Conservation (phyloP, 2,797 vertebrate genomes). For the Sebastes hopkinsi region DNA sequence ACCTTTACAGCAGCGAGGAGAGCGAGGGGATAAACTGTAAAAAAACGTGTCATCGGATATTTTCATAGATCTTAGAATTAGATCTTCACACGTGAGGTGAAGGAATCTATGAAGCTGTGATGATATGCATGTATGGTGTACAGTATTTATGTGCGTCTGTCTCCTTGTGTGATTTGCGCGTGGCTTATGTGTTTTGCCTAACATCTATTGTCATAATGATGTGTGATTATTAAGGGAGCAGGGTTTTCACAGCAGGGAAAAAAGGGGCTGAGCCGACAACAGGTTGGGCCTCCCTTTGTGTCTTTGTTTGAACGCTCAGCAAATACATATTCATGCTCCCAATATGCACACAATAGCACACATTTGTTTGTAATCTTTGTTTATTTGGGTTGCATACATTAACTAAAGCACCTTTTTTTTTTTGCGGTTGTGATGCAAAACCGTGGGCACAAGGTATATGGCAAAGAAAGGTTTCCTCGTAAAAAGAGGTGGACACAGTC, state of each 20-base stretch:
- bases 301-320: conserved; percentile 66
- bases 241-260: conserved; percentile 74
- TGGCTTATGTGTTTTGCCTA: conserved; percentile 71
- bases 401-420: conserved; percentile 19
- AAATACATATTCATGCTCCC: conserved; percentile 76
- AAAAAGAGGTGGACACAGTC: conserved; percentile 41
- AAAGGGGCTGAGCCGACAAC: conserved; percentile 72
- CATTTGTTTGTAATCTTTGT: conserved; percentile 68
- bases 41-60: background rate
- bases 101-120: conserved; percentile 25
- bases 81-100: conserved; percentile 13
- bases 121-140: conserved; percentile 21
- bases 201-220: conserved; percentile 77
- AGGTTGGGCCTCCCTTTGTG: conserved; percentile 77
- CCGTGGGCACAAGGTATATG: conserved; percentile 1
- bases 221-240: conserved; percentile 76
- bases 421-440: conserved; percentile 23
- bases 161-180: conserved; percentile 45
- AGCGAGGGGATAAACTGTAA: conserved; percentile 2
- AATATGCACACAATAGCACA: conserved; percentile 61
- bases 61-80: conserved; percentile 4
- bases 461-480: conserved; percentile 29
- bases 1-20: conserved; percentile 48
- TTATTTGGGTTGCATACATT: conserved; percentile 67
- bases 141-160: conserved; percentile 47